A percentile compares a stretch with the other conserved stretches of the same genome.
Conservation (phyloP, 1,140 invertebrate genomes). For the Argopecten irradians region DNA sequence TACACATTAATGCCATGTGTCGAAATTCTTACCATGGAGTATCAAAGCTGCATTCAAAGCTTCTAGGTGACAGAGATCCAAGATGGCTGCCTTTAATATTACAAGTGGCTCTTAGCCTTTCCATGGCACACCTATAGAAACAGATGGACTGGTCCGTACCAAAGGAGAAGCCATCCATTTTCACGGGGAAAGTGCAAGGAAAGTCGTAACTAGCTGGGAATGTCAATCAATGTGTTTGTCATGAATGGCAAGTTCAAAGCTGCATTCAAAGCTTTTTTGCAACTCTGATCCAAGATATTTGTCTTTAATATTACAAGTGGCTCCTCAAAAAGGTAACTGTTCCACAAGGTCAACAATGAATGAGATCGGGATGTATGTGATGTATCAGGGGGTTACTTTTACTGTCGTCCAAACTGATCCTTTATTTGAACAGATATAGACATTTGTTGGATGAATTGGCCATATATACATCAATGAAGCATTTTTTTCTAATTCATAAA, state of each 20-base stretch:
- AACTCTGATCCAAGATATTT: conserved; percentile 18
- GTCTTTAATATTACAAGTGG: conserved; percentile 3
- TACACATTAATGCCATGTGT: conserved; percentile 6
- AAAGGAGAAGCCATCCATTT: not conserved
- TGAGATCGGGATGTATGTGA: not conserved
- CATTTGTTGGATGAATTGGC: not conserved
- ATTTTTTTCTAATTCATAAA: too few species aligned
- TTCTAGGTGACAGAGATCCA: not conserved
- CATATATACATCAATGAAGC: too few species aligned
- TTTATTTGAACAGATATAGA: not conserved
- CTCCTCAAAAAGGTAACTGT: conserved; percentile 2
- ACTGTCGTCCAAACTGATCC: not conserved
- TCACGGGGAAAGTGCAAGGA: not conserved
- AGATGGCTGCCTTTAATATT: conserved; percentile 5
- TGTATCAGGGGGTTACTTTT: not conserved
- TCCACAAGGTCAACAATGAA: not conserved
- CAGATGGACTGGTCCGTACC: not conserved
- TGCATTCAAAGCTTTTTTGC: not conserved
- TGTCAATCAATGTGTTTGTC: conserved; percentile 18
- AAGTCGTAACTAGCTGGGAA: not conserved
- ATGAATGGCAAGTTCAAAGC: conserved; percentile 16
- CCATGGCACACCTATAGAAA: not conserved
- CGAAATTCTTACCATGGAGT: conserved; percentile 1
- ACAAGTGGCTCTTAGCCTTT: not conserved
- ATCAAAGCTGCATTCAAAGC: conserved; percentile 16